A percentile compares a stretch with the other conserved stretches of the same genome.
phyloP scores from a whole-genome alignment of 1,140 invertebrate species.

The Formica exsecta region DNA sequence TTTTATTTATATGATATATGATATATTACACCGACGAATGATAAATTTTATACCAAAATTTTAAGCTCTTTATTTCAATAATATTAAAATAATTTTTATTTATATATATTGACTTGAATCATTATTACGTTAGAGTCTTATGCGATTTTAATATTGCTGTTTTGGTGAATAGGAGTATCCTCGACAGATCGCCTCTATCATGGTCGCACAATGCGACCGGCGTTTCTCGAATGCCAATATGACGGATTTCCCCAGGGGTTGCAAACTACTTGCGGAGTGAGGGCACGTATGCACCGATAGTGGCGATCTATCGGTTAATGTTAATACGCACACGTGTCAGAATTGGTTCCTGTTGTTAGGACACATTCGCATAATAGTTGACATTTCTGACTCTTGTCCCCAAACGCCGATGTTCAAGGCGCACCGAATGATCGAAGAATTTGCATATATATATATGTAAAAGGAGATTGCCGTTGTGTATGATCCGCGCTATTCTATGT shows the following conservation, averaged over 20 bases:
- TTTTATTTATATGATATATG: not conserved
- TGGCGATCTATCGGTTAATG: slow-evolving; percentile 66
- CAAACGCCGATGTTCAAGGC: slow-evolving; percentile 30
- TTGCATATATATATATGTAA: slow-evolving; percentile 18
- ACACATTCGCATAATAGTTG: slow-evolving; percentile 62
- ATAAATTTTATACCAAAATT: slow-evolving; percentile 27
- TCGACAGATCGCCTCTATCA: slow-evolving; percentile 29
- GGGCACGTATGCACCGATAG: slow-evolving; percentile 55
- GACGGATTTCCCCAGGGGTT: slow-evolving; percentile 76
- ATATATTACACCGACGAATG: not conserved
- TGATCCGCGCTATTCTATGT: not conserved
- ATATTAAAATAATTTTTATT: not conserved
- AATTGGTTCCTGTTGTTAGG: slow-evolving; percentile 68
- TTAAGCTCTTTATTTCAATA: not conserved
- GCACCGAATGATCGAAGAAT: slow-evolving; percentile 41
- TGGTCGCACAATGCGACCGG: slow-evolving; percentile 32
- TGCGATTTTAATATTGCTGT: slow-evolving; percentile 2
- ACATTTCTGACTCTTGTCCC: slow-evolving; percentile 48
- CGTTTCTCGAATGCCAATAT: slow-evolving; percentile 74
- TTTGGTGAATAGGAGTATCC: not conserved
- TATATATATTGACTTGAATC: not conserved
- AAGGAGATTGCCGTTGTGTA: slow-evolving; percentile 3
- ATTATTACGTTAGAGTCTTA: not conserved
- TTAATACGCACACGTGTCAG: slow-evolving; percentile 62
- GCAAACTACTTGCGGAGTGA: slow-evolving; percentile 21